Base-by-base conservation (phyloP, 2,888 invertebrate species). In the Lepidochitona cinerea region DNA sequence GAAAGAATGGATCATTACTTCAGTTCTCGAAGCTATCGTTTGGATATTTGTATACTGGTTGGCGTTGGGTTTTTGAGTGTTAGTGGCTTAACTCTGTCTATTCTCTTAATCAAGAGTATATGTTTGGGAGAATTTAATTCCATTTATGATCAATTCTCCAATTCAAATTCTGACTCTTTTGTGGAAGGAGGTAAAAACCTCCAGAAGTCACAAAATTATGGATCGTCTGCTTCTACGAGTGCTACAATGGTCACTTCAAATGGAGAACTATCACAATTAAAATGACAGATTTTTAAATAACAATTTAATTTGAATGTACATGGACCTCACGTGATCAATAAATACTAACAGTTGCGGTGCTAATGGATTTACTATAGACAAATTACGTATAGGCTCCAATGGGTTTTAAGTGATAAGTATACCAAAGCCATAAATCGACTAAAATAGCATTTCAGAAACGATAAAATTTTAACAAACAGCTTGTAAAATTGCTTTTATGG, bases 1-100 rank as follows among this genome's bases (percentile, higher is more conserved):
- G 86, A 86, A 73, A 66, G 74, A 0, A 81, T 82, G n/a, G 85
- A 83, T 70, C 74, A 80, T 6, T 79, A 81, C 71, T 84, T 84
- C 72, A 75, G 77, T 1, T 66, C 74, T 2, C 73, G 84, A 33
- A 74, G 79, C 5, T 73, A 74, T 36, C 66, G 66, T 33, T 74
- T 86, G 33, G 84, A 85, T 52, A 71, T 84, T 6, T 79, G 80
- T 72, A 77, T 84, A 26, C 72, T 83, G 12, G 70, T 76, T 6
- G 86, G 86, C 1, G 85, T 85, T 81, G 81, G 78, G 0, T 78
- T 82, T 65, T 75, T 84, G 6, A 79, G 82, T 0, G 7, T 75
- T 1, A 84, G 85, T 1, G 82, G 80, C 0, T 9, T 85, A 5
- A 71, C 83, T 0, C 73, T 79, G 37, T 75, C 84, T 14, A 71